A percentile compares a stretch with the other conserved stretches of the same genome.
These are phyloP conservation scores for Chrysemys picta DNA, from an alignment of 2,113 vertebrate species.

Conservation along the genomic window DNA sequence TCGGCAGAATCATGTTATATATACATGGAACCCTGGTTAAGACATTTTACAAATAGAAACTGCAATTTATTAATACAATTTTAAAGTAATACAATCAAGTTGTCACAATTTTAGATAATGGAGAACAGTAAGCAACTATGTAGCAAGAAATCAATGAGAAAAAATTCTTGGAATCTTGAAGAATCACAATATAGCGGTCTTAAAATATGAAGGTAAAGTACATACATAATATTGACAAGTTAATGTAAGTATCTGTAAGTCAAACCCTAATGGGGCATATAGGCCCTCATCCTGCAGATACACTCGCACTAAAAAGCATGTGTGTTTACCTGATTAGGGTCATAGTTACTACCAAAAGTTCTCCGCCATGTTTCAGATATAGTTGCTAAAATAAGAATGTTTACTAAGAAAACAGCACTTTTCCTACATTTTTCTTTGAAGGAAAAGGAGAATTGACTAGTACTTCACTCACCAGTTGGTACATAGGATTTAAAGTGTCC, in stretches of 20 bases:
- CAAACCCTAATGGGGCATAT: not conserved
- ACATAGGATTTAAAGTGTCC: conserved; percentile 91
- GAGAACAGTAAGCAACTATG: not conserved
- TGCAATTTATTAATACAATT: not conserved
- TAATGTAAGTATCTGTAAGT: not conserved
- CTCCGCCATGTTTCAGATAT: not conserved
- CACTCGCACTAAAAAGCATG: too few species aligned
- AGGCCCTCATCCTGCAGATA: not conserved
- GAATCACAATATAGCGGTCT: not conserved
- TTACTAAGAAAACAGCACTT: not conserved
- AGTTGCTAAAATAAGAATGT: not conserved
- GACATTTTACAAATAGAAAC: not conserved
- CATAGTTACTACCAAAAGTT: not conserved
- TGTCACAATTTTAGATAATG: not conserved
- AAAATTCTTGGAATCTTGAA: not conserved
- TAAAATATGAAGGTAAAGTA: not conserved
- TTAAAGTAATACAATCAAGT: not conserved
- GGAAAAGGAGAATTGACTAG: not conserved
- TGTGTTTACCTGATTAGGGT: not conserved
- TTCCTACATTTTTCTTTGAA: not conserved
- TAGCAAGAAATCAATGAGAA: not conserved
- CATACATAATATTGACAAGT: not conserved
- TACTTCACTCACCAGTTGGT: conserved; percentile 86
- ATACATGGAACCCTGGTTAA: not conserved
- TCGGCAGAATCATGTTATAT: not conserved